Evolutionary conservation across 2,797 vertebrate species (phyloP).

Genomic region (Anguilla megastoma): DNA sequence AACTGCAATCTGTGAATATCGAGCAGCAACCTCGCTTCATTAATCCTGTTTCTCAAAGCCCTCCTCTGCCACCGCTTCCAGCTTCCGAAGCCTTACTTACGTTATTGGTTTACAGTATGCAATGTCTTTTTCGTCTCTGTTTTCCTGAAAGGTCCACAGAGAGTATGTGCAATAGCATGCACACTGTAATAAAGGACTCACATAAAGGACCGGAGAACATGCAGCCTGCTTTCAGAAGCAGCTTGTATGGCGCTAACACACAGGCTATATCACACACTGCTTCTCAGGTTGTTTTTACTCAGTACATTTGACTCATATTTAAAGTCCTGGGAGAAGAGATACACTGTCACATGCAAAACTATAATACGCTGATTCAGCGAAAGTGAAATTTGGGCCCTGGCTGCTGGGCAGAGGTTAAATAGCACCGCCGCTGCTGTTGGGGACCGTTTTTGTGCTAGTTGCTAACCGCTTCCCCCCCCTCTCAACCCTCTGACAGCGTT

Average conservation of each 20-base stretch:
- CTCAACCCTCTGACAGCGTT: slow-evolving; percentile 35
- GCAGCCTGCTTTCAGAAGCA: not conserved
- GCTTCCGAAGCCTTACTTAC: too few relatives aligned
- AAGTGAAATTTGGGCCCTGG: slow-evolving; percentile 49
- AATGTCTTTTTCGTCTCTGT: not conserved
- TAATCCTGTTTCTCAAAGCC: not conserved
- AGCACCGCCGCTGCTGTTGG: slow-evolving; percentile 40
- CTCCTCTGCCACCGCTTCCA: not conserved
- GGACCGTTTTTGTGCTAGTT: slow-evolving; percentile 35
- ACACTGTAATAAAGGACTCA: not conserved
- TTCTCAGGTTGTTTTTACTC: slow-evolving; percentile 63
- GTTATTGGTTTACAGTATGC: not conserved
- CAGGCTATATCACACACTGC: slow-evolving; percentile 60
- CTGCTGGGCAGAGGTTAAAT: slow-evolving; percentile 39
- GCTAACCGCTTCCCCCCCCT: slow-evolving; percentile 40
- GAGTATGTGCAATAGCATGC: not conserved
- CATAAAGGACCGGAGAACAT: not conserved
- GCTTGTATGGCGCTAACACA: slow-evolving; percentile 52
- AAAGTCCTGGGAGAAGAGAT: slow-evolving; percentile 54
- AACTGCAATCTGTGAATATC: not conserved
- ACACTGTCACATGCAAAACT: slow-evolving; percentile 59
- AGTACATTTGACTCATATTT: slow-evolving; percentile 38
- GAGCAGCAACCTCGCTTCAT: not conserved
- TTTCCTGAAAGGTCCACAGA: not conserved
- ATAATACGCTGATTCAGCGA: slow-evolving; percentile 47